Evolutionary conservation across 2,888 invertebrate genomes (phyloP).

Genomic region (Drosophila neoperkinsi): DNA sequence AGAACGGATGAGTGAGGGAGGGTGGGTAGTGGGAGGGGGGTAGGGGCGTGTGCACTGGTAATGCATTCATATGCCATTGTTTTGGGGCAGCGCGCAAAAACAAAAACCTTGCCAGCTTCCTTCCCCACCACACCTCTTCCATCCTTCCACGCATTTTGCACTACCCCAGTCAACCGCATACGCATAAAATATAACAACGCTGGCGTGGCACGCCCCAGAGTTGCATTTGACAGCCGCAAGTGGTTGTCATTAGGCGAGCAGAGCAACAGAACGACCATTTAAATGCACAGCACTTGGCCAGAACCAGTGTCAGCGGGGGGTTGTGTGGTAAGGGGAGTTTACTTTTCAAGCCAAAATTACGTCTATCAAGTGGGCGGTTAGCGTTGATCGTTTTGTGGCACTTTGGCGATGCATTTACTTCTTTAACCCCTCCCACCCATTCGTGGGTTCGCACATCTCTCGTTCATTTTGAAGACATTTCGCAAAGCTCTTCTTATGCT

Average conservation of each 20-base stretch:
- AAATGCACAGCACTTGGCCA: slow-evolving; percentile 69
- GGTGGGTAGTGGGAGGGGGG: neutral
- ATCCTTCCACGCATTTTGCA: neutral
- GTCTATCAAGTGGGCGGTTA: slow-evolving; percentile 76
- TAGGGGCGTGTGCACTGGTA: slow-evolving; percentile 36
- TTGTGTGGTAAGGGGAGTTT: neutral
- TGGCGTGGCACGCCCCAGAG: slow-evolving; percentile 67
- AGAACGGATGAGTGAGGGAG: neutral
- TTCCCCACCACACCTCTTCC: neutral
- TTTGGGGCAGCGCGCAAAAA: slow-evolving; percentile 49
- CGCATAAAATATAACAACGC: slow-evolving; percentile 76
- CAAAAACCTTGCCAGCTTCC: slow-evolving; percentile 30
- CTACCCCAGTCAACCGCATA: slow-evolving; percentile 26
- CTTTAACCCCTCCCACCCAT: neutral
- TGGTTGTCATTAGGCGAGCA: slow-evolving; percentile 76
- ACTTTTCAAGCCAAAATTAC: slow-evolving; percentile 60
- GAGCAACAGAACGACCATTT: slow-evolving; percentile 72
- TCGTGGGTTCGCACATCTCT: neutral
- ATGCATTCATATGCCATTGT: slow-evolving; percentile 78
- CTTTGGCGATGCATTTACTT: slow-evolving; percentile 56
- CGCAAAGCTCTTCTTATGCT: slow-evolving; percentile 48
- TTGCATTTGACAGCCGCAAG: slow-evolving; percentile 81
- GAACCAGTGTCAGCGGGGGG: neutral
- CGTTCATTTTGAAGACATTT: slow-evolving; percentile 48
- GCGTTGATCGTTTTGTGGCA: slow-evolving; percentile 73